Evolutionary conservation across 2,797 vertebrate species (phyloP).

Genomic region (Centropyge bicolor): DNA sequence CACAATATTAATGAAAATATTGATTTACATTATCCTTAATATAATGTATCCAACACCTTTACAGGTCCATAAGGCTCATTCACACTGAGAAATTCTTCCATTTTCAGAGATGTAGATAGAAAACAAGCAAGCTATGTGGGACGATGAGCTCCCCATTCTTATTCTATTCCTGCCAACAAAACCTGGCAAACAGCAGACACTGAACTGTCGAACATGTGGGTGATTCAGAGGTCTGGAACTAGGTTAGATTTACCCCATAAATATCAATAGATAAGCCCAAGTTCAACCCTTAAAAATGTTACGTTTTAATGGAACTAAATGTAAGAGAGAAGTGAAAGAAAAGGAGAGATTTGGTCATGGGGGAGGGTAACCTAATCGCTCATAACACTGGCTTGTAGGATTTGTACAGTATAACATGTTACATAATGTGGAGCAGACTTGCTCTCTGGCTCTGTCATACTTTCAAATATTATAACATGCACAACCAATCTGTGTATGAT

Average conservation of each 20-base stretch:
- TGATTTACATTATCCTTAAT: background rate
- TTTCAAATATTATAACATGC: constrained; percentile 23
- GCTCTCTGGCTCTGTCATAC: constrained; percentile 1
- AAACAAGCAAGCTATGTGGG: background rate
- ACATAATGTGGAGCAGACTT: constrained; percentile 45
- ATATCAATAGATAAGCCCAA: background rate
- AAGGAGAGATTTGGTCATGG: constrained; percentile 4
- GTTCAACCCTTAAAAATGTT: background rate
- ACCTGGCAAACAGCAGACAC: background rate
- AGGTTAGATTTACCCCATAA: background rate
- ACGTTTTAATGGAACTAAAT: constrained; percentile 4
- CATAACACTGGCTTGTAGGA: constrained; percentile 41
- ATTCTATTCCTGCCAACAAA: background rate
- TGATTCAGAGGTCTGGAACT: background rate
- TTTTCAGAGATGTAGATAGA: background rate
- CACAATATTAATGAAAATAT: background rate
- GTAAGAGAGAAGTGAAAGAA: background rate
- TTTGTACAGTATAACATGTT: constrained; percentile 53
- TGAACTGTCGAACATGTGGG: background rate
- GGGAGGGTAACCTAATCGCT: constrained; percentile 25
- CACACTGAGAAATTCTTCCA: too few species aligned
- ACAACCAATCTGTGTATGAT: background rate
- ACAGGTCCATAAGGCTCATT: background rate
- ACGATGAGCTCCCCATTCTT: background rate
- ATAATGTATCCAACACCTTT: background rate